Base-by-base conservation (phyloP, 2,113 vertebrate genomes). In the Nansenia antarctica region DNA sequence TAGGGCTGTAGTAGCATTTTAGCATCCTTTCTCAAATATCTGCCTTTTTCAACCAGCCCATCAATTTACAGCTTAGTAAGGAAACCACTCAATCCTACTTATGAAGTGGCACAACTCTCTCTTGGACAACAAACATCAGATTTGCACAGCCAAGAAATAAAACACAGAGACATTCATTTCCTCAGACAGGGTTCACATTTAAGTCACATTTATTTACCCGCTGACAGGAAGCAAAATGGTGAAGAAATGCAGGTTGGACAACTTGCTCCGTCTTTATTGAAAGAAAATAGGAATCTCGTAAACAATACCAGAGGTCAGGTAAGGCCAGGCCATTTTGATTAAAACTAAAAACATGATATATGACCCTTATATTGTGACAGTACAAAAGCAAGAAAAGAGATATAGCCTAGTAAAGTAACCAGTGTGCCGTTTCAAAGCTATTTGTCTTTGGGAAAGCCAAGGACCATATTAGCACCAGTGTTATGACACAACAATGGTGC, bases 361-460 rank as follows among this genome's bases (percentile, higher is more conserved):
- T 86, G 47, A 37, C 75, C n/a, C n/a, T 65, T 5, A 31, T 35
- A 63, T 58, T 75, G 53, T 57, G n/a, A 42, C 11, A 14, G 45
- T 53, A 66, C 58, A 78, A 79, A 61, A 74, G 27, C 20, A 75
- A 62, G n/a, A 47, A 74, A 74, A 84, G 70, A 72, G 72, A 82
- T 68, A 68, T 18, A 73, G 71, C 47, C 14, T 52, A 62, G 12
- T 7, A 47, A 47, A 73, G 45, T 32, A 29, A 69, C 22, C 66
- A 63, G 77, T 77, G 68, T 68, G 26, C 63, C 9, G 20, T 54
- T 49, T n/a, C 14, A 0, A 66, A 65, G 62, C 79, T 27, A 77
- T 81, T 86, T 82, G 74, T 85, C 83, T 82, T 42, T 62, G 72
- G 75, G 79, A 84, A 76, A 72, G n/a, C n/a, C n/a, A n/a, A n/a